Conservation (phyloP, 35 echinoderm and acorn worm genomes). For the Lytechinus pictus region DNA sequence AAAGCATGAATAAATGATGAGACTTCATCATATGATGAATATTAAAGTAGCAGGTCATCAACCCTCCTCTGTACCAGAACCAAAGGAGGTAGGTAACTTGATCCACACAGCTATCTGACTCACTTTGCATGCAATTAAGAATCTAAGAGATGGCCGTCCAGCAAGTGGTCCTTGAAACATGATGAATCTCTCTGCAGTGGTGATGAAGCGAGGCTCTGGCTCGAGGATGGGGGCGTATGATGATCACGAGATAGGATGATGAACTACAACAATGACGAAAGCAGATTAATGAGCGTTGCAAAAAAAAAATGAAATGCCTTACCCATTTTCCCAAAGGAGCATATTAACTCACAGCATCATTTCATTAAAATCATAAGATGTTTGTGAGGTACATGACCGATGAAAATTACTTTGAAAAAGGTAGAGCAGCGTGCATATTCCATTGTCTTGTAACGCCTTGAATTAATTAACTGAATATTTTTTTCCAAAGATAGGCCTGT, state of each 20-base stretch:
- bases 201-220: background rate
- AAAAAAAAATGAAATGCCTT: background rate
- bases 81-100: background rate
- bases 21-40: constrained; percentile 24
- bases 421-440: too few relatives aligned
- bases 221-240: background rate
- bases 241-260: background rate
- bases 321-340: background rate
- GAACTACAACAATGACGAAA: background rate
- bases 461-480: too few relatives aligned
- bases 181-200: background rate
- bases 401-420: too few relatives aligned
- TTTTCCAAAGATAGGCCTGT: too few relatives aligned
- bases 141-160: background rate
- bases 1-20: constrained; percentile 38
- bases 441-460: too few relatives aligned
- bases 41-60: constrained; percentile 24
- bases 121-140: constrained; percentile 42
- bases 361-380: background rate
- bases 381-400: too few relatives aligned
- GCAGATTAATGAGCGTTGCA: background rate
- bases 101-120: constrained; percentile 22
- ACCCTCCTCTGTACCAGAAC: background rate
- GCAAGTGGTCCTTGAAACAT: background rate
- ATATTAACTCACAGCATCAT: background rate